Percentiles rank a stretch among this genome's conserved stretches.
Evolutionary conservation across 2,888 invertebrate species (phyloP).

Genomic region (Luperina nickerlii): DNA sequence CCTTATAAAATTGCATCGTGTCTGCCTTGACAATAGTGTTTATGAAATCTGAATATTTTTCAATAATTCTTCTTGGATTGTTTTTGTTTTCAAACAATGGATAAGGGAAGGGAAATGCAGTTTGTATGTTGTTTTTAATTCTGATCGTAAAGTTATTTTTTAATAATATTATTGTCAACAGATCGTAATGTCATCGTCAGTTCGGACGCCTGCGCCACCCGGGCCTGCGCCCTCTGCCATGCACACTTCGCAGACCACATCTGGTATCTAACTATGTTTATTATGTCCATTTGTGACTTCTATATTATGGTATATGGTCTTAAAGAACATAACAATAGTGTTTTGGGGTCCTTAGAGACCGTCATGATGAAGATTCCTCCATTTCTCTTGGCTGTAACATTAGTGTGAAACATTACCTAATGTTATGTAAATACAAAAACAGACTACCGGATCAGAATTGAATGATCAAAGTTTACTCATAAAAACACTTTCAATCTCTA

Average conservation of each 20-base stretch:
- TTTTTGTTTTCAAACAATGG: not conserved
- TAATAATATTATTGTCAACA: constrained; percentile 64
- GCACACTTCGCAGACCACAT: constrained; percentile 86
- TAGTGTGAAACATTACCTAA: not conserved
- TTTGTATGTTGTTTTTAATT: constrained; percentile 1
- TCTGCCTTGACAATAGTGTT: constrained; percentile 1
- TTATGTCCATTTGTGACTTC: not conserved
- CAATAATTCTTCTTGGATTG: not conserved
- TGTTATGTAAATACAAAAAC: not conserved
- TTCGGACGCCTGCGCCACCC: constrained; percentile 83
- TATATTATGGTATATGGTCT: not conserved
- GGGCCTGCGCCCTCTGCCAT: constrained; percentile 80
- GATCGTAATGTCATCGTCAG: constrained; percentile 88
- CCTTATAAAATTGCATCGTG: constrained; percentile 8
- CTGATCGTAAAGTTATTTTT: not conserved
- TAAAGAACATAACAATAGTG: not conserved
- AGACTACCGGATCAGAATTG: not conserved
- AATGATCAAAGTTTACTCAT: constrained; percentile 18
- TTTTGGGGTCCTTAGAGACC: not conserved
- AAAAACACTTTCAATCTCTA: constrained; percentile 8
- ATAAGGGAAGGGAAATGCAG: not conserved
- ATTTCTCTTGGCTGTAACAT: not conserved
- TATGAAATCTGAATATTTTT: not conserved
- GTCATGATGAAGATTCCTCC: not conserved
- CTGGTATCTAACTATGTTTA: constrained; percentile 70